A percentile compares a stretch with the other conserved stretches of the same genome.
Conservation (phyloP, 2,113 vertebrate species). For the Otocyon megalotis region DNA sequence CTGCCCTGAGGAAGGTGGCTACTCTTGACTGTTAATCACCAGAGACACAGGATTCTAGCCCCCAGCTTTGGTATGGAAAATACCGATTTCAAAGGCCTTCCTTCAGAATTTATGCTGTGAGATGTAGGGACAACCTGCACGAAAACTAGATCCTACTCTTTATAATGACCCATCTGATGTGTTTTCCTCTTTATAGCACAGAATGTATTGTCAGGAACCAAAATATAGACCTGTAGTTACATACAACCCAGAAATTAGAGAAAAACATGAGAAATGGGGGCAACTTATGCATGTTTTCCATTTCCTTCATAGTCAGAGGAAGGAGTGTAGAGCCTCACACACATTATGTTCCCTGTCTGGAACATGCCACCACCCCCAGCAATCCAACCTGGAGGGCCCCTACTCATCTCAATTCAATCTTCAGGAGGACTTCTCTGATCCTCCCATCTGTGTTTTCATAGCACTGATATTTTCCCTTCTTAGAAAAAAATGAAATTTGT, state of each 20-base stretch:
- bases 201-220: not conserved
- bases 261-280: not conserved
- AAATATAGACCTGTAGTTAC: not conserved
- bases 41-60: not conserved
- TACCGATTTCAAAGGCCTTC: not conserved
- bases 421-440: not conserved
- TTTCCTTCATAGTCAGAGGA: not conserved
- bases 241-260: not conserved
- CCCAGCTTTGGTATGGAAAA: not conserved
- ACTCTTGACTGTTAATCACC: constrained; percentile 72
- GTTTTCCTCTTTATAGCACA: not conserved
- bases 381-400: too few relatives aligned
- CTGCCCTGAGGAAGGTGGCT: constrained; percentile 42
- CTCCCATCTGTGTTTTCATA: not conserved
- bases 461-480: not conserved
- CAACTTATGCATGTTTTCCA: not conserved
- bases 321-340: not conserved
- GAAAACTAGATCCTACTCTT: not conserved
- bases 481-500: not conserved
- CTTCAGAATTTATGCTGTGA: not conserved
- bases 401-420: not conserved
- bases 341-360: not conserved
- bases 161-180: too few relatives aligned
- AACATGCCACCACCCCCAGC: not conserved
- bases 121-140: not conserved